These are phyloP conservation scores for Sebastes vulpes DNA, from an alignment of 2,797 vertebrate genomes.

Conservation along the genomic window DNA sequence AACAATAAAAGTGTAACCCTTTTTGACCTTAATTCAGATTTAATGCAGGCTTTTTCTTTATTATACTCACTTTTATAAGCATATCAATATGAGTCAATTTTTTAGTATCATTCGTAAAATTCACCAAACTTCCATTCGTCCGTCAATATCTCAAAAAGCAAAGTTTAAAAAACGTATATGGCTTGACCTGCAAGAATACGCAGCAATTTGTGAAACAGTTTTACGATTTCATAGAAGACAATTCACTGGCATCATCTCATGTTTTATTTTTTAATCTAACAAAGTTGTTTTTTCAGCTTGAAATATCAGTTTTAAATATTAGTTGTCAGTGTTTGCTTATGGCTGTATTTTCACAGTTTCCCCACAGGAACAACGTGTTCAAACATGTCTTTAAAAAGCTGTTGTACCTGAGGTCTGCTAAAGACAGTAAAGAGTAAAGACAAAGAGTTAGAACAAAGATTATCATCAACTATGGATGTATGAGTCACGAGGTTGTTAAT, in stretches of 20 bases:
- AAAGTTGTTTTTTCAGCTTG: not conserved
- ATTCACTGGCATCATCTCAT: not conserved
- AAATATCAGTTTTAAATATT: too few relatives aligned
- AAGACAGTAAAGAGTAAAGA: not conserved
- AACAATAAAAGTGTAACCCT: not conserved
- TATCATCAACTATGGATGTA: not conserved
- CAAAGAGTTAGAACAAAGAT: not conserved
- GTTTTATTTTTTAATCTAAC: not conserved
- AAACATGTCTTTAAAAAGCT: not conserved
- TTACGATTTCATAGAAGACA: not conserved
- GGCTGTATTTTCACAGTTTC: too few relatives aligned
- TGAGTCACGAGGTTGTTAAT: too few relatives aligned
- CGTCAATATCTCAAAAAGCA: not conserved
- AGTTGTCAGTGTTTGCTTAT: too few relatives aligned
- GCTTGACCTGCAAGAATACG: not conserved
- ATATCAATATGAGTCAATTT: too few relatives aligned
- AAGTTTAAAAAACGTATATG: not conserved
- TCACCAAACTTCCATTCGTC: not conserved
- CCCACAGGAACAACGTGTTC: not conserved
- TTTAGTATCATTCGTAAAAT: too few relatives aligned
- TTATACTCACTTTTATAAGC: too few relatives aligned
- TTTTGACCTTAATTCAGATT: not conserved
- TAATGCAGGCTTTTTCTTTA: not conserved
- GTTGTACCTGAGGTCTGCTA: not conserved
- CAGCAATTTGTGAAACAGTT: not conserved